Conservation (phyloP, 1,140 invertebrate genomes). For the Doryteuthis pealeii region DNA sequence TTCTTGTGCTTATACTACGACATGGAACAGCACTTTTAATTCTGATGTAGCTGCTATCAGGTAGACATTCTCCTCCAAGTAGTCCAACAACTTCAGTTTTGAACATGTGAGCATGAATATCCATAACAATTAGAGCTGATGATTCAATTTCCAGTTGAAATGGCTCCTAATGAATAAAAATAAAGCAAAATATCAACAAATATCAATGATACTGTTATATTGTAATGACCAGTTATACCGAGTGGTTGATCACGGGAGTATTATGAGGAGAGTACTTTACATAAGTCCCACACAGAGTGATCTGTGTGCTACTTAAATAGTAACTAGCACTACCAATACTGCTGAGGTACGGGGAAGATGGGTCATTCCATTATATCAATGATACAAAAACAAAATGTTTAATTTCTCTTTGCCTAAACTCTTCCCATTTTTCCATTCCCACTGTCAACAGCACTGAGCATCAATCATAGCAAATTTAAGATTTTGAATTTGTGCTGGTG, state of each 20-base stretch:
- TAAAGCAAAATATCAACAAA: no score
- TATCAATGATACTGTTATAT: no score
- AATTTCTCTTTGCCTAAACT: no score
- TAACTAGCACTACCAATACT: neutral
- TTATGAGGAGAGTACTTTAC: neutral
- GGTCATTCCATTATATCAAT: neutral
- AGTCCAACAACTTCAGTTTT: slow-evolving; percentile 74
- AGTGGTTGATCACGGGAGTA: no score
- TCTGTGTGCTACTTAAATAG: neutral
- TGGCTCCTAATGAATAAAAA: slow-evolving; percentile 63
- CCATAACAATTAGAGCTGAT: slow-evolving; percentile 68
- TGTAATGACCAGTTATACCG: no score
- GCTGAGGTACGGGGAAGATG: no score
- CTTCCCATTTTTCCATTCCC: no score
- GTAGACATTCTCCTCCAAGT: slow-evolving; percentile 65
- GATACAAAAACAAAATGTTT: no score
- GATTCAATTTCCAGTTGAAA: slow-evolving; percentile 66
- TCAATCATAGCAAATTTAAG: no score
- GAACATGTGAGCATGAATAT: slow-evolving; percentile 71
- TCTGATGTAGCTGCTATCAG: slow-evolving; percentile 48
- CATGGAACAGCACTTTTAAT: slow-evolving; percentile 65
- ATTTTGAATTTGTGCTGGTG: no score
- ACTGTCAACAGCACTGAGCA: no score
- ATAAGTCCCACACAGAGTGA: no score
- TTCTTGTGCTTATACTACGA: slow-evolving; percentile 65